Base-by-base conservation (phyloP, 92 coral and sea anemone species). In the Plumapathes pennacea region DNA sequence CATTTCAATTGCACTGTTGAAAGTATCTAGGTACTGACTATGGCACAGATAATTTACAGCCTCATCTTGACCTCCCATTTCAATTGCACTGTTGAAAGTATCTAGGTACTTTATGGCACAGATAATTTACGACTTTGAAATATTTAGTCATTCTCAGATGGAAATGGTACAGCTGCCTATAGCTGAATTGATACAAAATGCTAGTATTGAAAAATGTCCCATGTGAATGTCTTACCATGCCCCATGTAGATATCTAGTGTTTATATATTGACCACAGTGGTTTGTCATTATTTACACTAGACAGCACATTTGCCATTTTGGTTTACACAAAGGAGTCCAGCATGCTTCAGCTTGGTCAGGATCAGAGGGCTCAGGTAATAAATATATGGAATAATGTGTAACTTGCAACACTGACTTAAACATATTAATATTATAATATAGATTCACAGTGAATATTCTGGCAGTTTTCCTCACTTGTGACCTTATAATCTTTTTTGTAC, bases 271-370 rank as follows among this genome's bases (percentile, higher is more conserved):
- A 42, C 18, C 13, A 32, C 11, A 24, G 23, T 8, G 20, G 23
- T 27, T 45, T 7, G 36, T 43, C 11, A 2, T 20, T 17, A 46
- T 26, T 29, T 25, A 72, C 49, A 10, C 24, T n/a, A 94, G 99
- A 90, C 28, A 88, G 94, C 48, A 81, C 89, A 30, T 94, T 94
- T 49, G 71, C 99, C 26, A 71, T 94, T 18, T 84, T 94, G 46
- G 96, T 83, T 10, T 73, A 59, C 30, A 94, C 99, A 8, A 88
- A 85, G 32, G 84, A 89, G 67, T 88, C 99, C 0, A 73, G 89
- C 1, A 75, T 84, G 20, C 22, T 81, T 25, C 82, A 74, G 45
- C 67, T 94, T 42, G 84, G 85, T 43, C 41, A 79, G 34, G 69
- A 76, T 17, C 78, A 53, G 53, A 82, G 74, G 24, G 40, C 58